Evolutionary conservation across 2,888 invertebrate species (phyloP), one percentile per base, ranked within the genome.

Genomic region (Conistra vaccinii): DNA sequence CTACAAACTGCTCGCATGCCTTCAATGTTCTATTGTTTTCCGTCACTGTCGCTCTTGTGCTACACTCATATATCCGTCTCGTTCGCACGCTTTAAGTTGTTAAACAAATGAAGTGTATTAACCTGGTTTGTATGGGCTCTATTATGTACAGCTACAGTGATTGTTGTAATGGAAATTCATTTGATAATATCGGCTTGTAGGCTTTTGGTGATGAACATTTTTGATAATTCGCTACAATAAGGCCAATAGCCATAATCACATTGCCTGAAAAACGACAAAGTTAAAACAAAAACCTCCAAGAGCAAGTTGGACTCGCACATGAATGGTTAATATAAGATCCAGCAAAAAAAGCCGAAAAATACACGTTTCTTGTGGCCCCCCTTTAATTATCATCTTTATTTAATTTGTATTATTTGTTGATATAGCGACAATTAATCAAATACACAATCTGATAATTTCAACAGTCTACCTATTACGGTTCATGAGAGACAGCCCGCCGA

Each of bases 1-100:
- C 89, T 88, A 89, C 92, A 91, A 92, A 92, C 92, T 92, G 92
- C 89, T 90, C 91, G 91, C 91, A 90, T 93, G 91, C 92, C 91
- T 92, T 90, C 88, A 91, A 89, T 90, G 89, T 88, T 90, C 90
- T 89, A 90, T 92, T 92, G 90, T 91, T 90, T 91, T 89, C 85
- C 75, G 78, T 90, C 89, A 81, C 91, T 78, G 55, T 92, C 88
- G 32, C 87, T 76, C 91, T 53, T 67, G 67, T 53, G 62, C 39
- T 62, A 68, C 42, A 26, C 62, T 42, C 2, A 77, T 92, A 85
- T 35, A 17, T 29, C 73, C 51, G 29, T 92, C 91, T 76, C 85
- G 39, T 55, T 91, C 88, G 53, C 69, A 68, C 88, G 53, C 79
- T 85, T 74, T 81, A 87, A 93, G 89, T 91, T 89, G 81, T 87